Evolutionary conservation across 1,140 invertebrate species (phyloP), one percentile per base, ranked within the genome.

Genomic region (Phthorimaea operculella): DNA sequence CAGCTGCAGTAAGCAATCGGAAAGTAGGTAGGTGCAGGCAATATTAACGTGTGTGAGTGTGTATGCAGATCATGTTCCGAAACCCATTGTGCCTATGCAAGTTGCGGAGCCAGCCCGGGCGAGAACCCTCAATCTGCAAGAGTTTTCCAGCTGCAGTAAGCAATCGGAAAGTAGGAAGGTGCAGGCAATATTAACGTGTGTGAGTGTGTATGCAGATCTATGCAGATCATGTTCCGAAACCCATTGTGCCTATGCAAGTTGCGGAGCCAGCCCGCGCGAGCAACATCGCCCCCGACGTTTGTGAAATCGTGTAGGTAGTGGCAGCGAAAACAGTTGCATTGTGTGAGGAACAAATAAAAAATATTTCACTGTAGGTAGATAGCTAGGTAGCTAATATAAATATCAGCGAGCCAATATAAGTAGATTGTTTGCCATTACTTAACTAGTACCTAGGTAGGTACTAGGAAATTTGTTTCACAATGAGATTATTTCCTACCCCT

Each of bases 271-370:
- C 2, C 66, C 66, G 66, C 74, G 71, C 73, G 74, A 76, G 63
- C 70, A 76, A 74, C 72, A 78, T 76, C 75, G 70, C 74, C 64
- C 67, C 71, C 68, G 70, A 74, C 66, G 70, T 75, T 76, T 77
- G 68, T 70, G 59, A 72, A 80, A 70, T 57, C 33, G 36, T 45
- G 64, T 55, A 74, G 57, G 64, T 55, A 74, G 57, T 58, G 69
- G 64, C 53, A 69, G 70, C 61, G n/a, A 15, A 54, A 65, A 68
- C 36, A 59, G 14, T 12, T 28, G 39, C 28, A 28, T 64, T 66
- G 8, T 8, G 39, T 42, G 4, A 42, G 21, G 2, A 42, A 42
- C 14, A 42, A 42, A 4, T 42, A 8, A 11, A 42, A 42, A 28
- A 28, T 28, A 28, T 28, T n/a, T n/a, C n/a, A n/a, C n/a, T n/a